A percentile compares a stretch with the other conserved stretches of the same genome.
These are phyloP conservation scores for Macrobrachium rosenbergii DNA, from an alignment of 1,140 invertebrate genomes.

Conservation along the genomic window DNA sequence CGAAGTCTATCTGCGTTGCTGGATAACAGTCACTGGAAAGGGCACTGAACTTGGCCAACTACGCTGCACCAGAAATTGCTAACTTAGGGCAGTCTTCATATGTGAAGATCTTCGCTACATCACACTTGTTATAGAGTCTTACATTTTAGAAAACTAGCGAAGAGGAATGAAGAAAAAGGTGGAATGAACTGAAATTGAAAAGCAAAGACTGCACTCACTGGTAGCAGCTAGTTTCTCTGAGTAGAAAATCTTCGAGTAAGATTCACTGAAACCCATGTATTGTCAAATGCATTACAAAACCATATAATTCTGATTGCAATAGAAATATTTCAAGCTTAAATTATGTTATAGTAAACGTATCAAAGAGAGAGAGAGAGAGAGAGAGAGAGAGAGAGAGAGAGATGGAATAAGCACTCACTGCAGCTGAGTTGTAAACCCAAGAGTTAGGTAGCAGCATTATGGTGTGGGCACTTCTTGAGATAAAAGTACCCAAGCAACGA, in stretches of 20 bases:
- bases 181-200: no score
- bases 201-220: no score
- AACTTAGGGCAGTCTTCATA: no score
- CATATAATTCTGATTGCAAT: neutral
- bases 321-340: neutral
- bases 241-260: neutral
- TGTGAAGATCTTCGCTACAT: no score
- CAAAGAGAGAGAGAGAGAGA: conserved; percentile 20
- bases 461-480: conserved; percentile 45
- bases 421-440: conserved; percentile 1
- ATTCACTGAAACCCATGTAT: neutral
- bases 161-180: no score
- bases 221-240: no score
- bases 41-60: no score
- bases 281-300: neutral
- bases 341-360: neutral
- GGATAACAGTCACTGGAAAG: no score
- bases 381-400: conserved; percentile 27
- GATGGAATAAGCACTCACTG: neutral
- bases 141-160: no score
- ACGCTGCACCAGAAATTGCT: no score
- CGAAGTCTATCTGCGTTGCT: neutral
- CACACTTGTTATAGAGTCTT: no score
- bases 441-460: neutral
- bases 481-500: conserved; percentile 43